Base-by-base conservation (phyloP, 1,140 invertebrate genomes). In the Alviniconcha marisindica region DNA sequence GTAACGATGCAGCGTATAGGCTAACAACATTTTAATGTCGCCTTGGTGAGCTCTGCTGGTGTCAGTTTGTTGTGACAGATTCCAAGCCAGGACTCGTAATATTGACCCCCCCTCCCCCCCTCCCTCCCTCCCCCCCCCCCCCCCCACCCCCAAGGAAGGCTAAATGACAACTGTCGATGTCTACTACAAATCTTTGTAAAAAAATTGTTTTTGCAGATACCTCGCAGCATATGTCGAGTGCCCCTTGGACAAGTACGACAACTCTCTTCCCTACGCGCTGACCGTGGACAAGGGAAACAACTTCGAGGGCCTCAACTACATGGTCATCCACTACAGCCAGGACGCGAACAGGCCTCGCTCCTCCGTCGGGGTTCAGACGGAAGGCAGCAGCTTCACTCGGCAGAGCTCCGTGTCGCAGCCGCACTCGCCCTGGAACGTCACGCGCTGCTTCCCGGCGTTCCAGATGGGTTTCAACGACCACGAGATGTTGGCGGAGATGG, bases 401-500 rank as follows among this genome's bases (percentile, higher is more conserved):
- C 7, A 48, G 7, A 10, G 18, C 44, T 48, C 44, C 44, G 44
- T 10, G 7, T 5, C 18, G 44, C 7, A 5, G 44, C 44, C 44
- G 5, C 7, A 48, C 18, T 48, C 7, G 28, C 42, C 10, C 14
- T 82, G 51, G 42, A 82, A 82, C 42, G 24, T 82, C 42, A 82
- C 80, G 44, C 66, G 71, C n/a, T 82, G 80, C 24, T 28, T 54
- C 40, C 80, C 80, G 5, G 66, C 80, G 4, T 71, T 82, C 28
- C 80, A 82, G 1, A 18, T 38, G 40, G 51, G 51, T 10, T 82
- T 51, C 51, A 42, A 74, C 69, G 36, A 73, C 31, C 28, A 71
- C 66, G 33, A 31, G 15, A 66, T 14, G 38, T 2, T 82, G 48
- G 36, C 63, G 66, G 80, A 82, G 33, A 82, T 73, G 66, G 51